phyloP scores from a whole-genome alignment of 1,140 invertebrate species.

The Drosophila suzukii region DNA sequence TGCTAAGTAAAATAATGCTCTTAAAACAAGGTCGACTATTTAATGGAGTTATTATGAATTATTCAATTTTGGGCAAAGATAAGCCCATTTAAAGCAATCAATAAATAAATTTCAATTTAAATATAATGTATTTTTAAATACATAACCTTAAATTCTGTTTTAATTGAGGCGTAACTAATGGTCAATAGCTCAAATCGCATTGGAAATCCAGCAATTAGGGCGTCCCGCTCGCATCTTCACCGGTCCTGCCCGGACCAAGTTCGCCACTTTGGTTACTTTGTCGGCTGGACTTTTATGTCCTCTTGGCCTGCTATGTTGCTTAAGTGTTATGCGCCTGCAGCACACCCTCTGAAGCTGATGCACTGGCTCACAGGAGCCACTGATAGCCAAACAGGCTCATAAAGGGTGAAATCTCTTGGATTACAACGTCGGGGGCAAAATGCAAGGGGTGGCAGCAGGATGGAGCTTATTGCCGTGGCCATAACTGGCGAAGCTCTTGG shows the following conservation, averaged over 20 bases:
- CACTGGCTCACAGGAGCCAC: slow-evolving; percentile 4
- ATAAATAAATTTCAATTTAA: too few species aligned
- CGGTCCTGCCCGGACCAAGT: not conserved
- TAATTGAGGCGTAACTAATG: not conserved
- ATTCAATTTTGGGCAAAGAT: too few species aligned
- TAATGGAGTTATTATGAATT: too few species aligned
- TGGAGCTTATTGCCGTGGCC: slow-evolving; percentile 55
- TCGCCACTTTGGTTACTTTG: slow-evolving; percentile 33
- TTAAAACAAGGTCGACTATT: too few species aligned
- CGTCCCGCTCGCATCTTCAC: not conserved
- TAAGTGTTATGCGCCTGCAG: slow-evolving; percentile 77
- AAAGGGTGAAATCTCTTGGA: slow-evolving; percentile 74
- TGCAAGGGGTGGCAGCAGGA: slow-evolving; percentile 19
- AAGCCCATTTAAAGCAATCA: too few species aligned
- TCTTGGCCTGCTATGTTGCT: slow-evolving; percentile 66
- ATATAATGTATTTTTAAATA: too few species aligned
- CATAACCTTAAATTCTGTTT: too few species aligned
- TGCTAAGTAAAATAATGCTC: too few species aligned
- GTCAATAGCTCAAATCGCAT: not conserved
- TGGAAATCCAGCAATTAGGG: not conserved
- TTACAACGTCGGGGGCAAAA: slow-evolving; percentile 66
- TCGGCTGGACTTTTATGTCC: slow-evolving; percentile 41
- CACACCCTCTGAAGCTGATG: slow-evolving; percentile 16
- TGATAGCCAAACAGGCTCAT: slow-evolving; percentile 38
- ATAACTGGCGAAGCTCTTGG: slow-evolving; percentile 66